Evolutionary conservation across 1,140 invertebrate species (phyloP).

Genomic region (Drosophila tristis): DNA sequence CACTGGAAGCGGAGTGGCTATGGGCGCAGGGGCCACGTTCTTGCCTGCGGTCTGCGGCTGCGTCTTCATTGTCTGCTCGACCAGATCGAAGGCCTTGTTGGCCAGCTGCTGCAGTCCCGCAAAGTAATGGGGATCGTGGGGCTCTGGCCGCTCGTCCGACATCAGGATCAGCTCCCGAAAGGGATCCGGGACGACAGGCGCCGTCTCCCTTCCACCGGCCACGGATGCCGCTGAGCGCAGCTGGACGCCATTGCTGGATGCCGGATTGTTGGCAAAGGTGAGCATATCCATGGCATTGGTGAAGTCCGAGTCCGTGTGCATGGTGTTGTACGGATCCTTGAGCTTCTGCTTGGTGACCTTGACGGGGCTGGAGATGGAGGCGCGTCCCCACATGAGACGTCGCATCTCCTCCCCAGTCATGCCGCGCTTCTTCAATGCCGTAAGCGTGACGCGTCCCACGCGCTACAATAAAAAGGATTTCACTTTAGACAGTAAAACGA

Average conservation of each 20-base stretch:
- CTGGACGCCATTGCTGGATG: constrained; percentile 55
- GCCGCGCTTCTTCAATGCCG: constrained; percentile 91
- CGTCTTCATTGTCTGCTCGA: constrained; percentile 77
- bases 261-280: constrained; percentile 88
- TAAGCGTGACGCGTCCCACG: constrained; percentile 94
- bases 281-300: constrained; percentile 92
- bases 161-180: constrained; percentile 86
- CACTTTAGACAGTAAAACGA: neutral
- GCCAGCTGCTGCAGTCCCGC: constrained; percentile 85
- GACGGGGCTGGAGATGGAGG: constrained; percentile 93
- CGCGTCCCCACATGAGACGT: constrained; percentile 94
- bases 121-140: constrained; percentile 84
- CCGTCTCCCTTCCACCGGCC: neutral
- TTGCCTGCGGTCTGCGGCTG: constrained; percentile 44
- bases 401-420: constrained; percentile 94
- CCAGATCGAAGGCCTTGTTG: constrained; percentile 84
- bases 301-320: constrained; percentile 84
- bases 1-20: constrained; percentile 6
- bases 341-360: constrained; percentile 86
- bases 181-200: constrained; percentile 83
- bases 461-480: constrained; percentile 82
- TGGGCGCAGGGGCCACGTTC: constrained; percentile 8
- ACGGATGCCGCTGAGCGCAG: constrained; percentile 40
- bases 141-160: constrained; percentile 83
- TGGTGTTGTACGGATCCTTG: constrained; percentile 74